These are phyloP conservation scores for Campylomormyrus tamandua DNA, from an alignment of 2,113 vertebrate species.

Conservation along the genomic window DNA sequence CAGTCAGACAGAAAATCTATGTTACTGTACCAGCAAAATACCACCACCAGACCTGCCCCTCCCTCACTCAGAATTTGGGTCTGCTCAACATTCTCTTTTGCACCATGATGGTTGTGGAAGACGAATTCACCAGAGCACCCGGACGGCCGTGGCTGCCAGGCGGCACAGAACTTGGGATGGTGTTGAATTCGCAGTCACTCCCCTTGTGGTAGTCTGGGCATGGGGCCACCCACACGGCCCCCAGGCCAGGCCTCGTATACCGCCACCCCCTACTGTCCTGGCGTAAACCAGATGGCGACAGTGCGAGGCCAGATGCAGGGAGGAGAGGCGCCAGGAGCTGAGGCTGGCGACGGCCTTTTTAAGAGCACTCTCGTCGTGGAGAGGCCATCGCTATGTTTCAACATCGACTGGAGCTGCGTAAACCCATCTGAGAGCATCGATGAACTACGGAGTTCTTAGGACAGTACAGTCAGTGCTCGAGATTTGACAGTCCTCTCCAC, in stretches of 20 bases:
- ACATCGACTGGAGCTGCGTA: not conserved
- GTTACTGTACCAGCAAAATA: not conserved
- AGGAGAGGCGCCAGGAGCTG: not conserved
- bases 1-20: slow-evolving; percentile 13
- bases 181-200: not conserved
- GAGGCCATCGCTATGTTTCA: not conserved
- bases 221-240: not conserved
- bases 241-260: not conserved
- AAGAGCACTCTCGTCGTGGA: not conserved
- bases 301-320: not conserved
- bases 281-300: not conserved
- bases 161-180: not conserved
- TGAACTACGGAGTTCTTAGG: not conserved
- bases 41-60: not conserved
- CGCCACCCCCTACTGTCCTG: not conserved
- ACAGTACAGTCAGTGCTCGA: not conserved
- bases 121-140: not conserved
- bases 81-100: not conserved
- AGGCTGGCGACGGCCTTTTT: not conserved
- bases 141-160: not conserved
- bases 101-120: not conserved
- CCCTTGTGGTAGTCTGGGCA: not conserved
- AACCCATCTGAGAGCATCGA: not conserved
- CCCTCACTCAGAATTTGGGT: not conserved
- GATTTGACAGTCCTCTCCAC: not conserved